Conservation (phyloP, 2,888 invertebrate species). For the Eurois occulta region DNA sequence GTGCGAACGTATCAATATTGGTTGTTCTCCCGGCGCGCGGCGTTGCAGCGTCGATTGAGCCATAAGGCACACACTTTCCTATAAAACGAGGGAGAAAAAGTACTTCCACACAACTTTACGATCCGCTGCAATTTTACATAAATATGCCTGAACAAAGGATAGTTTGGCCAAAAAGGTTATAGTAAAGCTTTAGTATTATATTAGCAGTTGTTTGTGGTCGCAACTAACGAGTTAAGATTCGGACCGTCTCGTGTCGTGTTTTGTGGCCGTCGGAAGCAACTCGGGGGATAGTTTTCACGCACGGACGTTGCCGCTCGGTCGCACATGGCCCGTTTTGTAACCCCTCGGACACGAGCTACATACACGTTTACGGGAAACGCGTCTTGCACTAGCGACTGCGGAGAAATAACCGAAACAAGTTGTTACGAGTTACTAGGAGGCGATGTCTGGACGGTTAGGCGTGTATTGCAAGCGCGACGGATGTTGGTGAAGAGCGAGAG, state of each 20-base stretch:
- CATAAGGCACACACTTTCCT: slow-evolving; percentile 22
- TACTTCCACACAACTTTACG: slow-evolving; percentile 28
- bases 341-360: background rate
- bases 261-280: slow-evolving; percentile 10
- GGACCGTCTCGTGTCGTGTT: background rate
- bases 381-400: background rate
- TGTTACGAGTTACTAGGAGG: background rate
- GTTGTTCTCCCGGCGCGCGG: background rate
- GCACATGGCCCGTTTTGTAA: slow-evolving; percentile 7
- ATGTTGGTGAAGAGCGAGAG: background rate
- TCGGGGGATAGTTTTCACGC: slow-evolving; percentile 8
- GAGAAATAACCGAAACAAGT: background rate
- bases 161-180: slow-evolving; percentile 27
- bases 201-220: slow-evolving; percentile 25
- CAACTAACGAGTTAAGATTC: slow-evolving; percentile 21
- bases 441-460: background rate
- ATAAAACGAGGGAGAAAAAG: slow-evolving; percentile 25
- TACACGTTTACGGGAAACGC: no score
- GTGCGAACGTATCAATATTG: slow-evolving; percentile 33
- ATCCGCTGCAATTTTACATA: slow-evolving; percentile 30
- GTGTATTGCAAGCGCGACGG: background rate
- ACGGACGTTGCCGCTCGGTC: background rate
- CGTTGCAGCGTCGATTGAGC: slow-evolving; percentile 33
- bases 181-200: slow-evolving; percentile 33
- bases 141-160: slow-evolving; percentile 34